Conservation (phyloP, 2,113 vertebrate genomes). For the Datnioides undecimradiatus region DNA sequence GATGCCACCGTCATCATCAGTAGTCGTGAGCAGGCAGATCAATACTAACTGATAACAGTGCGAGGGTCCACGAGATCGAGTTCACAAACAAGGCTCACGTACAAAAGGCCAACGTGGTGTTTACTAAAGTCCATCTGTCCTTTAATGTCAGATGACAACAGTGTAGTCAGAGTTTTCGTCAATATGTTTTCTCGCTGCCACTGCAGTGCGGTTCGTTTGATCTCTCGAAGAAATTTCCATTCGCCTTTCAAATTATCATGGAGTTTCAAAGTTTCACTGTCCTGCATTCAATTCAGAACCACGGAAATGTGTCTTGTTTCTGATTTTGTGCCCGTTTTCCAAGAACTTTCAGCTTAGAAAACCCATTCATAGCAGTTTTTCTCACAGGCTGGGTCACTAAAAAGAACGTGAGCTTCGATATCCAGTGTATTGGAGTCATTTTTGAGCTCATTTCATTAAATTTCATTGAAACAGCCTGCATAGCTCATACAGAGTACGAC, state of each 20-base stretch:
- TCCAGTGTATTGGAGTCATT: not conserved
- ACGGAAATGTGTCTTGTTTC: not conserved
- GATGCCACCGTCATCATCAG: conserved; percentile 18
- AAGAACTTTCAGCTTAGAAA: not conserved
- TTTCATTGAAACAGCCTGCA: not conserved
- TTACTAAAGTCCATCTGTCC: conserved; percentile 22
- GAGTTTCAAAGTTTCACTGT: not conserved
- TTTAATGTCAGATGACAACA: conserved; percentile 6
- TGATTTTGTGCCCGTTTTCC: not conserved
- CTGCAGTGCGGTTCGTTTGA: not conserved
- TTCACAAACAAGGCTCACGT: conserved; percentile 51
- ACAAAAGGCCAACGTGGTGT: conserved; percentile 56
- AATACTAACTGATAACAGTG: conserved; percentile 61
- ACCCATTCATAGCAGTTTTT: not conserved
- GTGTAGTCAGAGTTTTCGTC: conserved; percentile 9
- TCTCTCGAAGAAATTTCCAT: not conserved
- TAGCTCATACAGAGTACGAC: too few species aligned
- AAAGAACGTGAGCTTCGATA: not conserved
- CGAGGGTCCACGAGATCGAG: not conserved
- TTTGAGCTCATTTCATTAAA: not conserved
- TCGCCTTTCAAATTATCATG: not conserved
- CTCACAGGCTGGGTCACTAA: not conserved
- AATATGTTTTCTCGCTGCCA: conserved; percentile 8
- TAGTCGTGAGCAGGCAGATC: conserved; percentile 38
- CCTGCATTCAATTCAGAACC: not conserved